Base-by-base conservation (phyloP, 2,888 invertebrate genomes). In the Homarus gammarus region DNA sequence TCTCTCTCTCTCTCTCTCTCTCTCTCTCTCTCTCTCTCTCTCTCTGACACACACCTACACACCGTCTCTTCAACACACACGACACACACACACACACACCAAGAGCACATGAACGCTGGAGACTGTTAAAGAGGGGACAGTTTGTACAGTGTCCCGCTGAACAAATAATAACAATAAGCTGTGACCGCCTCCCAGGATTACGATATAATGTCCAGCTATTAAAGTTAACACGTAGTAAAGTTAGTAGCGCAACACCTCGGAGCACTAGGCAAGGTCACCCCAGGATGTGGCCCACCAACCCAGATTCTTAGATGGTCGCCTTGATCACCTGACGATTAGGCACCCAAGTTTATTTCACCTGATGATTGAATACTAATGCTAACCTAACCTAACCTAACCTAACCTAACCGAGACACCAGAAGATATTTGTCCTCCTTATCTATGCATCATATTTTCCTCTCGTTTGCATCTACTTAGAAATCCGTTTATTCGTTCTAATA, bases 191-290 rank as follows among this genome's bases (percentile, higher is more conserved):
- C 73, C 27, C n/a, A 18, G 40, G 38, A 73, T 73, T 73, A 73
- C 38, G 73, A 73, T 73, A 73, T 73, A 36, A 73, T 73, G 73
- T 38, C 73, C 1, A 40, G 73, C 36, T 22, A 73, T 73, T 38
- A 73, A 73, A 73, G 38, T 73, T 73, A 22, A 38, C 18, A 73
- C 36, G 73, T 73, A 38, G 38, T 73, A 38, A 73, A 73, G 27
- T 38, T 38, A 73, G 73, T 36, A 1, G 38, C 38, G 73, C 15
- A 38, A 73, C 73, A 38, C 44, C 44, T 49, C 12, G 12, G 6
- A 49, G 12, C 10, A 49, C 44, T 6, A 49, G 12, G 10, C 1
- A 49, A 49, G 44, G 12, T 49, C 6, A 1, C n/a, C n/a, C n/a
- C n/a, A n/a, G n/a, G n/a, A n/a, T n/a, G n/a, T n/a, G n/a, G n/a